phyloP scores from a whole-genome alignment of 1,140 invertebrate species.

The Aricia agestis region DNA sequence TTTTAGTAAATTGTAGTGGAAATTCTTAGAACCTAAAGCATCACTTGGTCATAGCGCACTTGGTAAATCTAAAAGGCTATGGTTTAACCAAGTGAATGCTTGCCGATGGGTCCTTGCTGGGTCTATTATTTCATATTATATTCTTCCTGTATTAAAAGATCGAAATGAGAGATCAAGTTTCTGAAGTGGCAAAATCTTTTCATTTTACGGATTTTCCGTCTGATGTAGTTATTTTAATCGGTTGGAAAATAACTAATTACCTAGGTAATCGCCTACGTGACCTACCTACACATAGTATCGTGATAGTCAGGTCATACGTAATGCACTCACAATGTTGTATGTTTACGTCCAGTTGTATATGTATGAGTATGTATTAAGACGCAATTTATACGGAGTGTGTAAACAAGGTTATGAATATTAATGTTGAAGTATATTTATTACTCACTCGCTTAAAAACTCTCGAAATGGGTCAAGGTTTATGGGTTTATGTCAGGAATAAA shows the following conservation, averaged over 20 bases:
- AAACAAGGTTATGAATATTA: conserved; percentile 21
- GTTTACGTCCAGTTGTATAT: conserved; percentile 5
- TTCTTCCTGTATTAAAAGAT: too few relatives aligned
- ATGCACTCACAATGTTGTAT: background rate
- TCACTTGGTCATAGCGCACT: too few relatives aligned
- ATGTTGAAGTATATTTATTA: conserved; percentile 2
- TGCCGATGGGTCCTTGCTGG: too few relatives aligned
- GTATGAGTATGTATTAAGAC: background rate
- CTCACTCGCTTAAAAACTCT: conserved; percentile 16
- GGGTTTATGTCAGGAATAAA: too few relatives aligned
- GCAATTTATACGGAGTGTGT: conserved; percentile 11
- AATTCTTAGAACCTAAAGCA: background rate
- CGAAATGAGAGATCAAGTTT: too few relatives aligned
- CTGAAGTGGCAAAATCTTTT: too few relatives aligned
- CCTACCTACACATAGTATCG: conserved; percentile 53
- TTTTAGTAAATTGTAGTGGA: background rate
- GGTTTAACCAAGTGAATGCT: background rate
- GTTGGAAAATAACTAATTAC: conserved; percentile 30
- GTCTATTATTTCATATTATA: too few relatives aligned
- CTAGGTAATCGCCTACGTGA: conserved; percentile 50
- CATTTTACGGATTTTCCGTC: too few relatives aligned
- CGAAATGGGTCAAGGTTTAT: conserved; percentile 6
- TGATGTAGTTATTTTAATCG: background rate
- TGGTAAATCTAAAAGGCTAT: too few relatives aligned
- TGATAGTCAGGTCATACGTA: conserved; percentile 37